Conservation (phyloP, 2,888 invertebrate genomes). For the Venusia cambrica region DNA sequence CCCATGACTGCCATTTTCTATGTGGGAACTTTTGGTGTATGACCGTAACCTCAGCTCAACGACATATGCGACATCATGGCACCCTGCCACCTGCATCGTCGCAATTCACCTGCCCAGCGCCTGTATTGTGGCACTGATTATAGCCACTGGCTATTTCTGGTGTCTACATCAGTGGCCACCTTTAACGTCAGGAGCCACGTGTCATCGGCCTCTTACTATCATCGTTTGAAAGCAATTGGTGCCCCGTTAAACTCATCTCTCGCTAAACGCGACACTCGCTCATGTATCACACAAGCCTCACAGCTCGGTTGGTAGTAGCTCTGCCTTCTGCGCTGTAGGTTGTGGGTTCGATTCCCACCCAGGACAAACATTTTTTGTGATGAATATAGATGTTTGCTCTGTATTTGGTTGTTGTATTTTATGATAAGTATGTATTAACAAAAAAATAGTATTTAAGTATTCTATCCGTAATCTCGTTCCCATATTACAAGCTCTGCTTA, state of each 20-base stretch:
- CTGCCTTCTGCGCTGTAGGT: too few species aligned
- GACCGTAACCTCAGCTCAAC: slow-evolving; percentile 46
- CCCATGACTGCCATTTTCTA: too few species aligned
- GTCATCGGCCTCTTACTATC: slow-evolving; percentile 51
- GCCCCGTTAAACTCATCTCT: slow-evolving; percentile 27
- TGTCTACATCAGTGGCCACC: slow-evolving; percentile 61
- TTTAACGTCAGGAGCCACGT: slow-evolving; percentile 60
- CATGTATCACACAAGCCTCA: too few species aligned
- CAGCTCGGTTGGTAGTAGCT: too few species aligned
- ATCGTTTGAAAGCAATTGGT: slow-evolving; percentile 38
- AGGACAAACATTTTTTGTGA: too few species aligned
- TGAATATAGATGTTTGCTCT: too few species aligned
- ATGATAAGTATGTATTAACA: too few species aligned
- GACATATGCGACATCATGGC: slow-evolving; percentile 38
- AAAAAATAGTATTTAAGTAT: too few species aligned
- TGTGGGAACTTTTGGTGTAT: slow-evolving; percentile 31
- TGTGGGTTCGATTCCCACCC: too few species aligned
- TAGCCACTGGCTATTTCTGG: slow-evolving; percentile 50
- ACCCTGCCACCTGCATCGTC: slow-evolving; percentile 42
- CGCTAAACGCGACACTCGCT: slow-evolving; percentile 19
- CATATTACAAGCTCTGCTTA: too few species aligned
- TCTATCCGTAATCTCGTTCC: too few species aligned
- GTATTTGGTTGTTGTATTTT: too few species aligned
- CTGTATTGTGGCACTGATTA: slow-evolving; percentile 37
- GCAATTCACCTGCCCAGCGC: slow-evolving; percentile 59